phyloP scores from a whole-genome alignment of 1,140 invertebrate genomes.

The Drosophila willistoni region DNA sequence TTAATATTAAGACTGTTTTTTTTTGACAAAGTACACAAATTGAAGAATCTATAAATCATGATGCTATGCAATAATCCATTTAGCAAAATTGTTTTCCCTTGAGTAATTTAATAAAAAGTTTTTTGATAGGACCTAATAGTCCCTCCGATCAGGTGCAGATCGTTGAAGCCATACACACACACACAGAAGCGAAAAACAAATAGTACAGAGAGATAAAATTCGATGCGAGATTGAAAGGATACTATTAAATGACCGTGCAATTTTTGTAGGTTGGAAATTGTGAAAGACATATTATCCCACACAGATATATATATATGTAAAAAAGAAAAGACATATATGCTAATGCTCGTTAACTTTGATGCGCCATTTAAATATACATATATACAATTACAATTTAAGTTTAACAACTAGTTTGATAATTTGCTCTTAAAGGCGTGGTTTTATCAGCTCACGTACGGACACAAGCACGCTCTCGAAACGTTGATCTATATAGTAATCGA shows the following conservation, averaged over 20 bases:
- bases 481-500: constrained; percentile 76
- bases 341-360: constrained; percentile 67
- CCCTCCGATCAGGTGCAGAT: constrained; percentile 5
- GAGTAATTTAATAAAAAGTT: constrained; percentile 30
- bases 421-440: constrained; percentile 25
- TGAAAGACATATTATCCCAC: constrained; percentile 43
- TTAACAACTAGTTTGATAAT: constrained; percentile 63
- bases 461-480: constrained; percentile 59
- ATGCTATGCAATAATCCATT: constrained; percentile 30
- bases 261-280: constrained; percentile 70
- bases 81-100: constrained; percentile 46
- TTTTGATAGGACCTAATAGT: constrained; percentile 23
- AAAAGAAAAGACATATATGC: constrained; percentile 19
- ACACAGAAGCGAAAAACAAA: constrained; percentile 12
- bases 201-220: background rate
- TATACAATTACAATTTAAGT: constrained; percentile 49
- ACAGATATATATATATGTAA: constrained; percentile 6
- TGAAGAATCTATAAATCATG: constrained; percentile 26
- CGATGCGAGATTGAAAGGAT: constrained; percentile 29
- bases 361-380: constrained; percentile 77
- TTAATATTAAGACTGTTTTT: constrained; percentile 53
- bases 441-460: constrained; percentile 34
- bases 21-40: constrained; percentile 32
- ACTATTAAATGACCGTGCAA: constrained; percentile 74
- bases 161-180: constrained; percentile 29